Base-by-base conservation (phyloP, 2,888 invertebrate genomes). In the Ceraclea dissimilis region DNA sequence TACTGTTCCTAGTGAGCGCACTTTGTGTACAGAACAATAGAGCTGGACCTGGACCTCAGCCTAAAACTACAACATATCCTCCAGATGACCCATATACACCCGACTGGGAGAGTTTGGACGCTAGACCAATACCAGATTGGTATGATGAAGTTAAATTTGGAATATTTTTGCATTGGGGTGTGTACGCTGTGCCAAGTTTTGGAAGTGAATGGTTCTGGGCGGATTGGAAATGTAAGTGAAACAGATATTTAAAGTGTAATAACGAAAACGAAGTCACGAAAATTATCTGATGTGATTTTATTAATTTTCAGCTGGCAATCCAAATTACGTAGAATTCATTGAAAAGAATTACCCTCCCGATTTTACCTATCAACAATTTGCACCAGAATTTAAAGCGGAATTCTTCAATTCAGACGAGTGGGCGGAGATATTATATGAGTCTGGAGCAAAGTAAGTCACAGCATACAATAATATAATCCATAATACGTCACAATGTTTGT, bases 141-240 rank as follows among this genome's bases (percentile, higher is more conserved):
- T 96, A 89, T 68, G 94, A 95, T 67, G 79, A 88, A 53, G 89
- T 87, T 0, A 96, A 96, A 75, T 74, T 93, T 62, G 95, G 95
- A 2, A 93, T 96, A 64, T 95, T 96, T 67, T 74, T 96, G 43
- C 95, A 95, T 67, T 95, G 93, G 92, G 95, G 95, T 1, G 90
- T 95, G 0, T 96, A 86, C 67, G 85, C 91, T 0, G 95, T 95
- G 11, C 95, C 93, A 1, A 88, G 90, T 67, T 90, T 85, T 70
- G 83, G 84, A 0, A 84, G 85, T 0, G 95, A 94, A 75, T 96
- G 95, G 96, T 95, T 95, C 70, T 95, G 95, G 95, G 75, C 71
- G 18, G 75, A 85, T 64, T 94, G 92, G 93, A 75, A 80, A 74
- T 79, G 88, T 87, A 74, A 68, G 68, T 66, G 11, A 8, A 26